These are phyloP conservation scores for Stomorhina lunata DNA, from an alignment of 2,888 invertebrate species.

Conservation along the genomic window DNA sequence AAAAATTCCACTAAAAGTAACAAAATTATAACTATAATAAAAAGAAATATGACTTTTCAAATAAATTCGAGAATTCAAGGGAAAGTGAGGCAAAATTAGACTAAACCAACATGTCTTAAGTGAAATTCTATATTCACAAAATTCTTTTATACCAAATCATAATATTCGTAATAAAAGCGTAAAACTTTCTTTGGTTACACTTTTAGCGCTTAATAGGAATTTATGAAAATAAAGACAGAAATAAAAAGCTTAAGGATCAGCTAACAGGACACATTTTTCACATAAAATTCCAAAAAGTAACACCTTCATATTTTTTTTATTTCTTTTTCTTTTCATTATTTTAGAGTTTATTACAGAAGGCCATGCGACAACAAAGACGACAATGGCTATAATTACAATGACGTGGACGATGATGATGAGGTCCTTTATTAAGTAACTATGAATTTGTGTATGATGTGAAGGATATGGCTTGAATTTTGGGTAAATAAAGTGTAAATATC, in stretches of 20 bases:
- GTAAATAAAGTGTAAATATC: conserved; percentile 61
- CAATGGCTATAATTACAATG: conserved; percentile 68
- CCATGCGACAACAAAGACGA: conserved; percentile 23
- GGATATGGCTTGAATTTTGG: conserved; percentile 52
- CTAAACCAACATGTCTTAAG: conserved; percentile 46
- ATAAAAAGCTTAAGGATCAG: conserved; percentile 60
- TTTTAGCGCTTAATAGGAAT: conserved; percentile 44
- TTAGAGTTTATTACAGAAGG: conserved; percentile 70
- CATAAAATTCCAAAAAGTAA: conserved; percentile 66
- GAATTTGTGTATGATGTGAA: background rate
- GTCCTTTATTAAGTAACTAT: conserved; percentile 52
- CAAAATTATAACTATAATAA: conserved; percentile 55
- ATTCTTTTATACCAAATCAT: conserved; percentile 20
- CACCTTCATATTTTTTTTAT: conserved; percentile 74
- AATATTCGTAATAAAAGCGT: conserved; percentile 54
- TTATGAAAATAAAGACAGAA: conserved; percentile 2
- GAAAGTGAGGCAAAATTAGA: conserved; percentile 14
- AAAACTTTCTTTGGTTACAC: conserved; percentile 22
- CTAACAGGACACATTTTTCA: conserved; percentile 59
- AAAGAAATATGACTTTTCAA: conserved; percentile 58
- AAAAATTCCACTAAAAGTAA: conserved; percentile 14
- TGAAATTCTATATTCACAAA: conserved; percentile 40
- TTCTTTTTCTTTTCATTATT: conserved; percentile 73
- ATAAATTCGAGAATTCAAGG: conserved; percentile 47
- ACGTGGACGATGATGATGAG: conserved; percentile 60